Conservation (phyloP, 1,140 invertebrate species). For the Eumeta japonica region DNA sequence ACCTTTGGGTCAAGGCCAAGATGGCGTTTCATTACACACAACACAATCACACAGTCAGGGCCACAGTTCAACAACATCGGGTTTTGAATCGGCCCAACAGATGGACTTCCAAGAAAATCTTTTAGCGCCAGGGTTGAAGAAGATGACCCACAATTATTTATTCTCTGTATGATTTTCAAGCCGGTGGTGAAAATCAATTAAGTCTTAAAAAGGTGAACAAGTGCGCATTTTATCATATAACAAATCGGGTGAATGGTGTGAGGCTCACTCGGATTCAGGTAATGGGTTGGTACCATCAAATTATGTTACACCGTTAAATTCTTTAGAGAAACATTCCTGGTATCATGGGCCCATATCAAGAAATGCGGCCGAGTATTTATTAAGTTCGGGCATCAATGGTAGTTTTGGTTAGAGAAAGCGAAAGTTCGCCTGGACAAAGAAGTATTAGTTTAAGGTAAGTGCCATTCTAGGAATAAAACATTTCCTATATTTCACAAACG, state of each 20-base stretch:
- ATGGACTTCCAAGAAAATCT: no score
- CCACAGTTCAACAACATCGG: no score
- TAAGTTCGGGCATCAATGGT: slow-evolving; percentile 98
- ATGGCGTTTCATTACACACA: no score
- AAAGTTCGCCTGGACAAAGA: slow-evolving; percentile 94
- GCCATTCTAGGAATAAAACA: no score
- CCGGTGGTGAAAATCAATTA: no score
- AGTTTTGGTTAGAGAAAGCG: slow-evolving; percentile 91
- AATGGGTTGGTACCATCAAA: slow-evolving; percentile 90
- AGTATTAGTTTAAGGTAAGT: slow-evolving; percentile 87
- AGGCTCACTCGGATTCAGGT: slow-evolving; percentile 87
- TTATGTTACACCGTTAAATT: slow-evolving; percentile 94
- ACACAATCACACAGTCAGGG: no score
- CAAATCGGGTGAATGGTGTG: slow-evolving; percentile 98
- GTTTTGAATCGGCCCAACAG: no score
- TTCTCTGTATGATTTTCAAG: no score
- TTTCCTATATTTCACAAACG: no score
- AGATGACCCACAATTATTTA: no score
- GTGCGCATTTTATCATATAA: slow-evolving; percentile 96
- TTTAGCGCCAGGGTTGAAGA: no score
- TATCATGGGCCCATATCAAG: slow-evolving; percentile 95
- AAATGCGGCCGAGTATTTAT: slow-evolving; percentile 95
- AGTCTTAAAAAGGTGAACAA: slow-evolving; percentile 95
- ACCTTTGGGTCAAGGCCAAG: no score
- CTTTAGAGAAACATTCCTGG: slow-evolving; percentile 97